phyloP scores from a whole-genome alignment of 1,140 invertebrate genomes.

The Drosophila orosa region DNA sequence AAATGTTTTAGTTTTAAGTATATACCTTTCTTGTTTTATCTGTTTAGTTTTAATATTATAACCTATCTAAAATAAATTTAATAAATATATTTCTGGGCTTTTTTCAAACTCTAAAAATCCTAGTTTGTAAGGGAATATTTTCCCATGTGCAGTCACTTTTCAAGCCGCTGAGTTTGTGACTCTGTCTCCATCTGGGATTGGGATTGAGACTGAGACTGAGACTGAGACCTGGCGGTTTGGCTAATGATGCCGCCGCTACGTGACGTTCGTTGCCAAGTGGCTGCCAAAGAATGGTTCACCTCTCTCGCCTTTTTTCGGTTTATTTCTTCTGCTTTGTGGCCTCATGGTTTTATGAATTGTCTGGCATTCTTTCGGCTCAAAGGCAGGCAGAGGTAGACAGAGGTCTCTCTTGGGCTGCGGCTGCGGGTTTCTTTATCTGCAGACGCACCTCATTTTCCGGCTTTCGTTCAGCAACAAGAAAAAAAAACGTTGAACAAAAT shows the following conservation, averaged over 20 bases:
- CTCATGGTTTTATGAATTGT: conserved; percentile 70
- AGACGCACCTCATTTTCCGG: conserved; percentile 79
- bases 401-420: conserved; percentile 36
- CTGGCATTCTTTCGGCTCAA: conserved; percentile 60
- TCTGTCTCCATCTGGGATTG: conserved; percentile 28
- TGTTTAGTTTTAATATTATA: not conserved
- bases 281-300: conserved; percentile 68
- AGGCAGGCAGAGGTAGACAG: conserved; percentile 7
- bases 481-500: conserved; percentile 40
- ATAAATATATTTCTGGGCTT: not conserved
- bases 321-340: conserved; percentile 29
- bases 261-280: conserved; percentile 80
- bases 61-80: not conserved
- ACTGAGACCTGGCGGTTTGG: conserved; percentile 51
- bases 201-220: conserved; percentile 32
- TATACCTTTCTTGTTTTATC: not conserved
- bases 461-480: conserved; percentile 43
- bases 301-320: conserved; percentile 30
- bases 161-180: conserved; percentile 11
- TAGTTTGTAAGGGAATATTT: not conserved
- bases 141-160: conserved; percentile 5
- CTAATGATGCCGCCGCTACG: conserved; percentile 81
- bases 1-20: not conserved
- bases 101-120: not conserved
- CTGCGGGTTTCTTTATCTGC: conserved; percentile 65